Evolutionary conservation across 2,797 vertebrate genomes (phyloP), one percentile per base, ranked within the genome.

Genomic region (Falco novaeseelandiae): DNA sequence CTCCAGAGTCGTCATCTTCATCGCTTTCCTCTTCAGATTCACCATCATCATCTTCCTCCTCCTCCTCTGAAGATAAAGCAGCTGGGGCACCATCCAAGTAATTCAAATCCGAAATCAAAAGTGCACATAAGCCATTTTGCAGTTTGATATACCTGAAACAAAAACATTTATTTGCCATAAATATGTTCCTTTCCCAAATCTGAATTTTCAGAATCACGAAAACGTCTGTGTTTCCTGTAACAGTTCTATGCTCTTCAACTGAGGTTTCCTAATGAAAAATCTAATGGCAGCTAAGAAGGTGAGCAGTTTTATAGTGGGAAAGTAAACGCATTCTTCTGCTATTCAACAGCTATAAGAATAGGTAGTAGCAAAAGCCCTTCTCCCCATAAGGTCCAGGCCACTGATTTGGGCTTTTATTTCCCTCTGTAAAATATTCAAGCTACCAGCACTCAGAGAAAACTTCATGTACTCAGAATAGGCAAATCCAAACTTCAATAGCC

Each of bases 91-190:
- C 95, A 19, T 98, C 98, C 7, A 90, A 38, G 30, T 98, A 98
- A 94, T 98, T 98, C 94, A 99, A 97, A 98, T 99, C 99, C 23
- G 99, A 99, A 98, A 99, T 99, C 96, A 99, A 98, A 77, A 99
- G 98, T 46, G 97, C 99, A 97, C 98, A 97, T 79, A 99, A 98
- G 90, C 99, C 99, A 89, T 99, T 99, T 25, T 96, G 98, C 93
- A 99, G 98, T 94, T 98, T 98, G 74, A 99, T 98, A 97, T 98
- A 99, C 87, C 99, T 99, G 97, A 46, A 46, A 97, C 38, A 38
- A 90, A 76, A 87, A 94, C 19, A 87, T 94, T 42, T 95, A 77
- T 40, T 62, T 57, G 30, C 44, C 83, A 94, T 83, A 54, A 79
- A 91, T 52, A 51, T 0, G 26, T 40, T 61, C 34, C 48, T 34